A percentile compares a stretch with the other conserved stretches of the same genome.
phyloP scores from a whole-genome alignment of 2,888 invertebrate genomes.

The Spilosoma lubricipeda region DNA sequence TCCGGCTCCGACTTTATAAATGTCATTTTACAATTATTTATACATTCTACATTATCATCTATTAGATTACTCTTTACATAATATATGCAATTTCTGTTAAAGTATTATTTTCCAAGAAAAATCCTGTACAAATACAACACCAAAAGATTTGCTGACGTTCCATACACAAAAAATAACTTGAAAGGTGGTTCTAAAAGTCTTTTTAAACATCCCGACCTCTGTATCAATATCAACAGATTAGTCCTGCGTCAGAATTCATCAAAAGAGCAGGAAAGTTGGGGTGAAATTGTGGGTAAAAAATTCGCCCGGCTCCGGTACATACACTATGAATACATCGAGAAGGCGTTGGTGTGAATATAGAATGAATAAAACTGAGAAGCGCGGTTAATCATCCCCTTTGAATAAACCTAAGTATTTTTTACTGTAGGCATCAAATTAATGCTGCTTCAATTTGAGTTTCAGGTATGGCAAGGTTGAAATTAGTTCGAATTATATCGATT shows the following conservation, averaged over 20 bases:
- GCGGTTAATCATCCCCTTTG: constrained; percentile 74
- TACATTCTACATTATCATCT: too few species aligned
- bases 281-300: constrained; percentile 57
- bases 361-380: constrained; percentile 67
- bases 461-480: background rate
- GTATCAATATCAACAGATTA: constrained; percentile 82
- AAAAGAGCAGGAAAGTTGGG: constrained; percentile 67
- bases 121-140: background rate
- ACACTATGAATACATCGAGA: constrained; percentile 79
- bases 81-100: background rate
- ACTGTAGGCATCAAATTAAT: constrained; percentile 54
- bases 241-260: constrained; percentile 63
- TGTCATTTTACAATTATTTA: too few species aligned
- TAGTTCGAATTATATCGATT: background rate
- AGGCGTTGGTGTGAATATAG: constrained; percentile 73
- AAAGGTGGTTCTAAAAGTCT: constrained; percentile 44
- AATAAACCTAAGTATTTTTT: constrained; percentile 59
- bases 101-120: background rate
- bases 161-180: constrained; percentile 32
- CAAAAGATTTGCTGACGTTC: constrained; percentile 5
- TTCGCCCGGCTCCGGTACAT: constrained; percentile 54
- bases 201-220: constrained; percentile 39
- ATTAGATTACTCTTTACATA: background rate
- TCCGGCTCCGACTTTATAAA: too few species aligned
- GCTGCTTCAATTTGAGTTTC: constrained; percentile 4